These are phyloP conservation scores for Holothuria leucospilota DNA, from an alignment of 53 echinoderm and acorn worm genomes.

Conservation along the genomic window DNA sequence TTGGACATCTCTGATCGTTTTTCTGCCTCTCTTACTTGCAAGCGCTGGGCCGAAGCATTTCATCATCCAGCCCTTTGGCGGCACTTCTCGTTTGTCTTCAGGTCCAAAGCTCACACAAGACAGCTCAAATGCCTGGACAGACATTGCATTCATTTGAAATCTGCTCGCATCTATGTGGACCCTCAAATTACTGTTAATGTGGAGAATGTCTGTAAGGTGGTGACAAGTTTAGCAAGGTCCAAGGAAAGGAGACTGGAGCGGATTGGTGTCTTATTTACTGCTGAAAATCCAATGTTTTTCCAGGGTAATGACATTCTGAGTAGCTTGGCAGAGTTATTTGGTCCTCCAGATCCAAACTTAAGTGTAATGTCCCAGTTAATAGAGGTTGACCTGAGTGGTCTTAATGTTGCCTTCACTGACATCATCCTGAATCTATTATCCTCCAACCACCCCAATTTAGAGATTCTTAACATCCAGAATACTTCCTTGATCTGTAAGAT, in stretches of 20 bases:
- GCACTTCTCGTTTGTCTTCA: slow-evolving; percentile 76
- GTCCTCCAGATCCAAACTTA: slow-evolving; percentile 76
- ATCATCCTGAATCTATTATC: slow-evolving; percentile 75
- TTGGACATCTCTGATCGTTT: slow-evolving; percentile 72
- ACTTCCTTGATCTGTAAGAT: slow-evolving; percentile 81
- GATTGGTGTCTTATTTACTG: slow-evolving; percentile 74
- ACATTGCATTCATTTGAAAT: slow-evolving; percentile 74
- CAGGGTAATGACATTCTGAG: slow-evolving; percentile 81
- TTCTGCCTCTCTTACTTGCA: slow-evolving; percentile 75
- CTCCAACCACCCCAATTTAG: slow-evolving; percentile 74
- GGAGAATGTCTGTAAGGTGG: slow-evolving; percentile 75
- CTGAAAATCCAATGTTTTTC: slow-evolving; percentile 93
- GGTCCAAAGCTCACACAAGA: slow-evolving; percentile 51
- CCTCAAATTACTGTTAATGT: slow-evolving; percentile 71
- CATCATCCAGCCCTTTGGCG: slow-evolving; percentile 79
- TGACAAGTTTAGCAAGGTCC: slow-evolving; percentile 66
- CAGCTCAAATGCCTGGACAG: slow-evolving; percentile 80
- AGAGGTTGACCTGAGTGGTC: slow-evolving; percentile 77
- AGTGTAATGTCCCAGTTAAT: slow-evolving; percentile 67
- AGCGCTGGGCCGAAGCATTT: slow-evolving; percentile 78
- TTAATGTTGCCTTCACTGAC: slow-evolving; percentile 78
- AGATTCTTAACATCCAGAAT: slow-evolving; percentile 87
- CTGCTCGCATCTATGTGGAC: slow-evolving; percentile 71
- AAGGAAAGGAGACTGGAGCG: slow-evolving; percentile 76
- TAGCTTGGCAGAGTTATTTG: slow-evolving; percentile 88